Percentiles rank a stretch among this genome's conserved stretches.
These are phyloP conservation scores for Rhagonycha fulva DNA, from an alignment of 2,888 invertebrate species.

Conservation along the genomic window DNA sequence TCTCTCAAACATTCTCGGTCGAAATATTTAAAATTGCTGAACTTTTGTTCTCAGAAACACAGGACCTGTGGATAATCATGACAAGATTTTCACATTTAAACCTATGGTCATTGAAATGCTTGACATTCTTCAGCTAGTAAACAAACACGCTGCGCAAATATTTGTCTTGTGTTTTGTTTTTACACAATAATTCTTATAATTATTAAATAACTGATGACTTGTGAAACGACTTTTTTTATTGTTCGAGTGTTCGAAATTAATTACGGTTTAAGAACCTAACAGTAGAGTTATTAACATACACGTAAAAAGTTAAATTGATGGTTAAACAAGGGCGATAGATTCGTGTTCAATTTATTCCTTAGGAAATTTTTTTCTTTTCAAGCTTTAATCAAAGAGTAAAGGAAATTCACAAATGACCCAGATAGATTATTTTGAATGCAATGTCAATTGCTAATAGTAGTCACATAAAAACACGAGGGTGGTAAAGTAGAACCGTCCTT, in stretches of 20 bases:
- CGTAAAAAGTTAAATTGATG: neutral
- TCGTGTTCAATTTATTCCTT: neutral
- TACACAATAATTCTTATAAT: conserved; percentile 1
- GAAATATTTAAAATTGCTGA: conserved; percentile 32
- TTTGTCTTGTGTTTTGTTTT: conserved; percentile 15
- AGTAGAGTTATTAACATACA: neutral
- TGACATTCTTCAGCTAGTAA: conserved; percentile 34
- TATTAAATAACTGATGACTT: conserved; percentile 11
- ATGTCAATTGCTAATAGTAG: too few species aligned
- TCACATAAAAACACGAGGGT: too few species aligned
- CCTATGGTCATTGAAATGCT: conserved; percentile 34
- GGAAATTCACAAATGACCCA: neutral
- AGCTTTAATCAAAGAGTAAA: neutral
- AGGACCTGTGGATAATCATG: conserved; percentile 34
- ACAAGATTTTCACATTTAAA: conserved; percentile 39
- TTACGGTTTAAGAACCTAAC: neutral
- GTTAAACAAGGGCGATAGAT: neutral
- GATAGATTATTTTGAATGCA: neutral
- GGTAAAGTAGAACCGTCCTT: too few species aligned
- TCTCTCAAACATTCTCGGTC: conserved; percentile 9
- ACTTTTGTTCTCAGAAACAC: conserved; percentile 34
- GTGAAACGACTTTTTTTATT: neutral
- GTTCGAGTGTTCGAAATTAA: neutral
- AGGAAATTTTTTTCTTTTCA: neutral
- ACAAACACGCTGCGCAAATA: conserved; percentile 23